phyloP scores from a whole-genome alignment of 2,113 vertebrate species.

The Caracal caracal region DNA sequence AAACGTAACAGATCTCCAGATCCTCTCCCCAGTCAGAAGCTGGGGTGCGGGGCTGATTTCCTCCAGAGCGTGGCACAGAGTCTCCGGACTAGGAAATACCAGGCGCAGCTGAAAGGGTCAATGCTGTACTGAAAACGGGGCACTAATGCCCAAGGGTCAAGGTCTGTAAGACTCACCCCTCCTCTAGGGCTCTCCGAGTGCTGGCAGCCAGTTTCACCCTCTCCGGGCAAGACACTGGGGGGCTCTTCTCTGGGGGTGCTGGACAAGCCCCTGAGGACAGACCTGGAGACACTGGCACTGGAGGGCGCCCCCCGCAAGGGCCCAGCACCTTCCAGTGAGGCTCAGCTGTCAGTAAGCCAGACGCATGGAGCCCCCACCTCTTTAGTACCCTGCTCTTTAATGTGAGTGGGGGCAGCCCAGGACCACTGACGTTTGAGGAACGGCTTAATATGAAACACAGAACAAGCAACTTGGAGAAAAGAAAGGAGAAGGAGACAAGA shows the following conservation, averaged over 20 bases:
- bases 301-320: neutral
- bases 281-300: neutral
- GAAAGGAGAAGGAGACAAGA: neutral
- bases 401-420: neutral
- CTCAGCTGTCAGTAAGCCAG: neutral
- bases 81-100: neutral
- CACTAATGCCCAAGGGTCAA: neutral
- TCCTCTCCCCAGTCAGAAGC: neutral
- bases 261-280: neutral
- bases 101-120: neutral
- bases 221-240: neutral
- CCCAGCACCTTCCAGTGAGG: neutral
- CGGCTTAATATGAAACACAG: neutral
- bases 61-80: neutral
- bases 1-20: neutral
- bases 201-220: neutral
- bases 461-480: neutral
- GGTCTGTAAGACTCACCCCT: neutral
- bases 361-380: neutral
- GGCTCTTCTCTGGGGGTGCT: neutral
- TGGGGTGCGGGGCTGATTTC: neutral
- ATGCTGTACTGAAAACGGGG: neutral
- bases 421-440: neutral
- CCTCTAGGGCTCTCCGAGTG: neutral
- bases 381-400: neutral